Evolutionary conservation across 2,888 invertebrate genomes (phyloP), one percentile per base, ranked within the genome.

Genomic region (Cephus rjabovi): DNA sequence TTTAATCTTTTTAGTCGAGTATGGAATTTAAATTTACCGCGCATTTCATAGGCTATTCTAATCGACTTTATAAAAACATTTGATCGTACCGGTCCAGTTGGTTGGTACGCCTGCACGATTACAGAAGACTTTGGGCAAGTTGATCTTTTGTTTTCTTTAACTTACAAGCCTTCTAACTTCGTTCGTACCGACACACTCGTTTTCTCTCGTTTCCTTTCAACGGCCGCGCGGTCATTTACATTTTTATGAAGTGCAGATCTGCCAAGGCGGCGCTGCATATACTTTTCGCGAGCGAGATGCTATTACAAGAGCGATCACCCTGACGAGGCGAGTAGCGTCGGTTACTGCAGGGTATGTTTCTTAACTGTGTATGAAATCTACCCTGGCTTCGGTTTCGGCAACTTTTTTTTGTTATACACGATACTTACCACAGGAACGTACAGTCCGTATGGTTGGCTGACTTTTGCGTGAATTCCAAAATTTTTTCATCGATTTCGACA

Each of bases 171-270:
- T 56, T 56, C 56, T 56, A 56, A 23, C 23, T 56, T 56, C 56
- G 56, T 23, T 23, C 56, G 9, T 56, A 56, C 56, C 56, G 15
- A 56, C 56, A 23, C 15, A 56, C 56, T 56, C 56, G 23, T 56
- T 56, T 23, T 56, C 56, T 56, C 56, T 56, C 56, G 9, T 56
- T 56, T 56, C 56, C 56, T 56, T 56, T 56, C 56, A 56, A 15
- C 56, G 56, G 56, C 56, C 23, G 56, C 56, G 56, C 56, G 9
- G 34, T 71, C 71, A 71, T 71, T 71, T 71, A 23, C 31, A 71
- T 71, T 71, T 71, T 71, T 71, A 71, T 71, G 71, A 71, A 71
- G 33, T 71, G 71, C 71, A 34, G 71, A 71, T 71, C 71, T 71
- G 34, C 71, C 71, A 71, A 71, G 71, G 71, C 31, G 71, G 12